Evolutionary conservation across 2,888 invertebrate genomes (phyloP), one percentile per base, ranked within the genome.

Genomic region (Cotesia congregata): DNA sequence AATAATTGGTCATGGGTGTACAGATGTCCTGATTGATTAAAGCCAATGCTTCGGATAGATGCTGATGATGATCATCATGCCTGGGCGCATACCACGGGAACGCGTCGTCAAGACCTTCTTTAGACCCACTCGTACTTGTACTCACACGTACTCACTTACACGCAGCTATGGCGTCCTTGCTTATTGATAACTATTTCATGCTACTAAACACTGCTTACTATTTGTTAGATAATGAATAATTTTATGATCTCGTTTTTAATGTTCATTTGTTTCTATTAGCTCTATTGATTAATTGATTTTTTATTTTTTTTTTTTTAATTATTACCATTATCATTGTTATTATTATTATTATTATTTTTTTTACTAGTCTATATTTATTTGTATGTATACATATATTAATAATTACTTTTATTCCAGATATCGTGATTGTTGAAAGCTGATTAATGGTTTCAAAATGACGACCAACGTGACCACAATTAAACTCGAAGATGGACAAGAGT

Each of bases 401-500:
- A 12, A 50, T 68, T 39, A 41, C 15, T 41, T 68, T 68, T 3
- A 30, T 30, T 30, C 30, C 40, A 68, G 41, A 41, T 65, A 17
- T 72, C 59, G 71, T n/a, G 6, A 77, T 72, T 61, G 15, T 20
- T 50, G 12, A 50, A 50, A 7, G 50, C 50, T 30, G 72, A 77
- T 84, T 84, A 79, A 82, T 83, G 84, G 72, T 82, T 79, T 79
- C 77, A 86, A 77, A 82, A 89, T 89, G 89, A 84, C 89, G 78
- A 82, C 83, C 78, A 88, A 88, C 80, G 86, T 88, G 78, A 85
- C 89, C 65, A 85, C 88, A 20, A 88, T 89, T 80, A 89, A 89
- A 76, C 80, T 89, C 71, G 89, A 89, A 80, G 88, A 88, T 30
- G 87, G 86, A 72, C 89, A 88, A 80, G 92, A 92, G 85, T 91